Evolutionary conservation across 23 tunicate species (phyloP).

Genomic region (Diplosoma virens): DNA sequence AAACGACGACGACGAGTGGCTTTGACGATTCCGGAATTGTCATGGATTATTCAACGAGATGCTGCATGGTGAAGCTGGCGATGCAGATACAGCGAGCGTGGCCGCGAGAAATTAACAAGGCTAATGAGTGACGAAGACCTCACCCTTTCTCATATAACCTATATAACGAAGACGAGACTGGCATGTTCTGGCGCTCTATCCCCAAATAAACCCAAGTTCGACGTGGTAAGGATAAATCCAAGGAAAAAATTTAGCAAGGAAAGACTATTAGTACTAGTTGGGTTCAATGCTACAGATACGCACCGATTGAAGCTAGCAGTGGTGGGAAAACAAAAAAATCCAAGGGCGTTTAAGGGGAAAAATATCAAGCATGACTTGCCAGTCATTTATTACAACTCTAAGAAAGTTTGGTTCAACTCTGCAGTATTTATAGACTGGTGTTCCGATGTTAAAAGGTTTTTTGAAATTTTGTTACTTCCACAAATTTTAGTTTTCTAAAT

Average conservation of each 20-base stretch:
- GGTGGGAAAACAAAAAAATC: constrained; percentile 5
- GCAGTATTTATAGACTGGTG: not conserved
- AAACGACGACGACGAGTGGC: constrained; percentile 13
- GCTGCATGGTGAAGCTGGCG: constrained; percentile 27
- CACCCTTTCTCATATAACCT: not conserved
- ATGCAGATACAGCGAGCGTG: not conserved
- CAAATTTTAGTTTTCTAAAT: too few relatives aligned
- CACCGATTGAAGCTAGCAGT: not conserved
- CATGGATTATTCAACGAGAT: constrained; percentile 30
- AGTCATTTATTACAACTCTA: too few relatives aligned
- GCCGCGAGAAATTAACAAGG: constrained; percentile 8
- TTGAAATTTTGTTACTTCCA: too few relatives aligned
- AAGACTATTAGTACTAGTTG: not conserved
- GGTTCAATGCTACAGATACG: constrained; percentile 23
- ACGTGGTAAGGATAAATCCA: constrained; percentile 9
- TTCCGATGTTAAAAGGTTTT: too few relatives aligned
- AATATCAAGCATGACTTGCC: constrained; percentile 6
- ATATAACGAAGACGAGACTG: not conserved
- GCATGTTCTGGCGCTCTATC: constrained; percentile 13
- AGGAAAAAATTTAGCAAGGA: constrained; percentile 4
- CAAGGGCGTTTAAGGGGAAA: not conserved
- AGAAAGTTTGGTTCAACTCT: not conserved
- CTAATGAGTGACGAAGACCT: constrained; percentile 7
- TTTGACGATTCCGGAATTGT: not conserved
- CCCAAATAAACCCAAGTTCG: constrained; percentile 14